Evolutionary conservation across 2,797 vertebrate species (phyloP).

Genomic region (Huso huso): DNA sequence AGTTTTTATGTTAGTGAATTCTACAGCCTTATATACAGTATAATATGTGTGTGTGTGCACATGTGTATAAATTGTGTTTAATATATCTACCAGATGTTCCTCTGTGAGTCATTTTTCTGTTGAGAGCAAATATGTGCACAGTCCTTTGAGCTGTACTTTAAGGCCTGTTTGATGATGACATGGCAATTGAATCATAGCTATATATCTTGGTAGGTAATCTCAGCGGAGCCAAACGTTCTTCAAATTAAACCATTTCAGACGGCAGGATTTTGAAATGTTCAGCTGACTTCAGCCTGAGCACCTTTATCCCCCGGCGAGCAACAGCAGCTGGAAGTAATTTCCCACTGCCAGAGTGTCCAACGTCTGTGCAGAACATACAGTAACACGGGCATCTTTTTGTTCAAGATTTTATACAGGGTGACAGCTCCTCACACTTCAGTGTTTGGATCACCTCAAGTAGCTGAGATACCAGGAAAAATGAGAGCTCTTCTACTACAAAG

Average conservation of each 20-base stretch:
- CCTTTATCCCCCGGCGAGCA: constrained; percentile 67
- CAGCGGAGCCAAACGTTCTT: constrained; percentile 38
- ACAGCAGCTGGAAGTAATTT: constrained; percentile 70
- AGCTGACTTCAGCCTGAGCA: constrained; percentile 43
- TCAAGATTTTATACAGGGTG: constrained; percentile 67
- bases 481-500: constrained; percentile 69
- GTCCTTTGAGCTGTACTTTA: background rate
- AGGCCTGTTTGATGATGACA: constrained; percentile 14
- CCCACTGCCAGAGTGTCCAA: constrained; percentile 49
- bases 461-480: constrained; percentile 68
- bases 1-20: too few relatives aligned
- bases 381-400: constrained; percentile 42
- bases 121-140: background rate
- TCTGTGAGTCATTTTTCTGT: too few relatives aligned
- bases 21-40: too few relatives aligned
- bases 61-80: too few relatives aligned
- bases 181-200: constrained; percentile 34
- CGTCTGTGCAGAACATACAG: constrained; percentile 45
- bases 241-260: constrained; percentile 40
- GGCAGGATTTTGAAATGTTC: constrained; percentile 40
- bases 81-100: too few relatives aligned
- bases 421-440: constrained; percentile 76
- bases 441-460: constrained; percentile 79
- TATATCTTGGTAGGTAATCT: constrained; percentile 33
- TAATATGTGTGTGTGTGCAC: too few relatives aligned